A percentile compares a stretch with the other conserved stretches of the same genome.
These are phyloP conservation scores for Columbina picui DNA, from an alignment of 2,113 vertebrate genomes.

Conservation along the genomic window DNA sequence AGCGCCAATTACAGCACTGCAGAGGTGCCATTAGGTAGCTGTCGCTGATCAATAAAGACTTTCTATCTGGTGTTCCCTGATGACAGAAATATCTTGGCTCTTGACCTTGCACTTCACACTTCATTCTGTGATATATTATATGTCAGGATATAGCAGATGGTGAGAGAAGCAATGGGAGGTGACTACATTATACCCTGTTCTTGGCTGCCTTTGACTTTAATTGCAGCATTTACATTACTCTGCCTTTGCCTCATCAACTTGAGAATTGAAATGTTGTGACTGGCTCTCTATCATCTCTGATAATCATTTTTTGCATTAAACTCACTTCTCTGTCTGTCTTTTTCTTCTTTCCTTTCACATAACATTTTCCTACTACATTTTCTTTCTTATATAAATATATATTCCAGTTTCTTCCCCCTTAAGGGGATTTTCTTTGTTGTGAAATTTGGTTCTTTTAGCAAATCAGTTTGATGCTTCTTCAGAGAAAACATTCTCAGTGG, in stretches of 20 bases:
- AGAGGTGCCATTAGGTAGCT: not conserved
- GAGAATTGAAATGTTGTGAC: not conserved
- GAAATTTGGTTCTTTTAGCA: not conserved
- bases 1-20: not conserved
- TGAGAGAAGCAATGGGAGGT: not conserved
- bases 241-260: not conserved
- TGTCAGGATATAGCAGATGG: constrained; percentile 20
- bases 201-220: not conserved
- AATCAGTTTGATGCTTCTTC: not conserved
- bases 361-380: not conserved
- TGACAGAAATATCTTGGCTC: constrained; percentile 1
- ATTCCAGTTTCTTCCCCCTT: not conserved
- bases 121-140: not conserved
- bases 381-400: not conserved
- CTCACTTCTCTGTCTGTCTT: not conserved
- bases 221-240: not conserved
- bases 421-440: not conserved
- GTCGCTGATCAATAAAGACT: constrained; percentile 18
- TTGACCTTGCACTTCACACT: constrained; percentile 26
- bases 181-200: not conserved
- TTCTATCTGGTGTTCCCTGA: not conserved
- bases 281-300: not conserved
- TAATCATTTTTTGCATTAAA: not conserved
- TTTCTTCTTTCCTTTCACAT: not conserved
- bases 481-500: not conserved